Evolutionary conservation across 2,113 vertebrate genomes (phyloP), one percentile per base, ranked within the genome.

Genomic region (Gasterosteus nipponicus): DNA sequence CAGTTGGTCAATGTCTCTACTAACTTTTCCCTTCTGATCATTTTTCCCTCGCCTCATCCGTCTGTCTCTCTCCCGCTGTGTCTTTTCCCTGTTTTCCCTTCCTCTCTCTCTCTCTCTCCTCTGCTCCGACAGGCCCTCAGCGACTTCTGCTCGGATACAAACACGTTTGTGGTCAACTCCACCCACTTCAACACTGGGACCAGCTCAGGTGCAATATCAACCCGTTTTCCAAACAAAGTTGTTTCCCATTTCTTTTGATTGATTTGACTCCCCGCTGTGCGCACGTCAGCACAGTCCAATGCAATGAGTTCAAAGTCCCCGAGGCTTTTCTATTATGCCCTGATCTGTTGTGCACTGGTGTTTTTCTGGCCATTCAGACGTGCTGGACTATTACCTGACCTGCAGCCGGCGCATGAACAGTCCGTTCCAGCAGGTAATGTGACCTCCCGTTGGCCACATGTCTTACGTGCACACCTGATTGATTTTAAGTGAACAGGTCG

Each of bases 351-450:
- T 87, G 56, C 78, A 7, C 85, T 85, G 78, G 39, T 89, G 67
- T 83, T 78, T 68, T 75, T 62, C 83, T 78, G 80, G 31, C 65
- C 51, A 68, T 81, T 83, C 92, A 97, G 96, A 97, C 74, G 94
- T 97, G 87, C 86, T 97, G 94, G 95, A 94, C 86, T 97, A 97
- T 89, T 97, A 97, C 86, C 93, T 97, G 92, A 95, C 93, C 90
- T 97, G 96, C 94, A 95, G 86, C 92, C 92, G 94, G 75, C 95
- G 91, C 35, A 94, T 94, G 87, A 94, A 88, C 90, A 96, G 94
- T 87, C 96, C 96, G 8, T 97, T 96, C 85, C 96, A 96, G 84
- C 96, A 96, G 96, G 96, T 97, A 92, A 87, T 72, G 41, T 68
- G 62, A 72, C 59, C 78, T 47, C 44, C 75, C 19, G 31, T 31